Evolutionary conservation across 2,797 vertebrate genomes (phyloP), one percentile per base, ranked within the genome.

Genomic region (Pogonophryne albipinna): DNA sequence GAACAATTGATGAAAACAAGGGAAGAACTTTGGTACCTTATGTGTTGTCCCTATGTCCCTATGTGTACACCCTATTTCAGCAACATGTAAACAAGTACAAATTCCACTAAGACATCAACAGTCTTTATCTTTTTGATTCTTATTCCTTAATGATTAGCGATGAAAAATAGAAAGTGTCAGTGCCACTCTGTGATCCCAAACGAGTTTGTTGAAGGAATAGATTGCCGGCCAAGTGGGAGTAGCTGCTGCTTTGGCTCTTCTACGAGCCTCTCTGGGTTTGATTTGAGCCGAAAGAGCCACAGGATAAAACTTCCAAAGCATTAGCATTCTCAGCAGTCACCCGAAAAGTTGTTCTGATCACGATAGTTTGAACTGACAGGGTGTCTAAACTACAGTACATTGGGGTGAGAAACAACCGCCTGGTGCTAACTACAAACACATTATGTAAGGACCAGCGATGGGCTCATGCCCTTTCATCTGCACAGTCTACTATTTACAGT

Each of bases 311-410:
- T 91, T 93, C 83, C 88, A 92, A 91, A 87, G 88, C 92, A 93
- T 94, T 89, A 86, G 92, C 92, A 93, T 95, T 95, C 92, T 92
- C 93, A 93, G 94, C 94, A 94, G 93, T 93, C 90, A 91, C 84
- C 92, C 91, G 78, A 83, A 77, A 86, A 92, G 34, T 91, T 92
- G 87, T 94, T 94, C 93, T 92, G 84, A 92, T 97, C 96, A 95
- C 81, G 76, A 90, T 95, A 95, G 95, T 23, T 81, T 92, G 92
- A 96, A 95, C 92, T 95, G 96, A 96, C 95, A 95, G 84, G 72
- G 79, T 85, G 92, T 81, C 89, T 91, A 87, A 93, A 87, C 93
- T 94, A 94, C 92, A 93, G 89, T 91, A 91, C 92, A 91, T 74
- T 78, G 86, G 83, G 83, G 86, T 93, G 94, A 94, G 94, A 94